Percentiles rank a stretch among this genome's conserved stretches.
Conservation (phyloP, 2,113 vertebrate species). For the Malaclemys terrapin region DNA sequence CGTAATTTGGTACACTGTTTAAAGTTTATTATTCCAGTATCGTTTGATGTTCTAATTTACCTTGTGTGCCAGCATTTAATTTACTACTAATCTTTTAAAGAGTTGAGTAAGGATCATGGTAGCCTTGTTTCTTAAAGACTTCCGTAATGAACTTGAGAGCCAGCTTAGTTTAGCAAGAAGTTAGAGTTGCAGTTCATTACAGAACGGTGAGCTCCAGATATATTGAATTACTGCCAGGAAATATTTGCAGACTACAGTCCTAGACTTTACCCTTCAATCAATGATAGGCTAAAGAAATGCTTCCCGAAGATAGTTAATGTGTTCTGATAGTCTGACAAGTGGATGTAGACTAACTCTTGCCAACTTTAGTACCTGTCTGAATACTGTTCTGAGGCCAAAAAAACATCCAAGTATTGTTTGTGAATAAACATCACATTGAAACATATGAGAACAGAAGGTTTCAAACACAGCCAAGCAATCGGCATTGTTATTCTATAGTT, state of each 20-base stretch:
- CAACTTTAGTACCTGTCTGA: slow-evolving; percentile 60
- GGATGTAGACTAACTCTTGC: slow-evolving; percentile 52
- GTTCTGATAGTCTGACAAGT: slow-evolving; percentile 64
- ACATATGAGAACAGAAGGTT: slow-evolving; percentile 79
- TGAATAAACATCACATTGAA: slow-evolving; percentile 78
- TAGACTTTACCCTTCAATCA: slow-evolving; percentile 74
- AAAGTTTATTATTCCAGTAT: slow-evolving; percentile 73
- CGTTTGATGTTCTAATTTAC: slow-evolving; percentile 75
- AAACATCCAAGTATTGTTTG: slow-evolving; percentile 65
- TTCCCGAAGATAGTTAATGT: slow-evolving; percentile 54
- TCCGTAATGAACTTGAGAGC: slow-evolving; percentile 23
- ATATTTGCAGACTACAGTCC: slow-evolving; percentile 72
- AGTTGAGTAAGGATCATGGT: slow-evolving; percentile 55
- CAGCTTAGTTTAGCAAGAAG: slow-evolving; percentile 43
- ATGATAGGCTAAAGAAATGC: slow-evolving; percentile 53
- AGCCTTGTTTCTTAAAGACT: slow-evolving; percentile 52
- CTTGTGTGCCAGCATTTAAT: slow-evolving; percentile 59
- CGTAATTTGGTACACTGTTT: slow-evolving; percentile 72
- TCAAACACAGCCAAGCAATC: slow-evolving; percentile 69
- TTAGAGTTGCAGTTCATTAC: slow-evolving; percentile 70
- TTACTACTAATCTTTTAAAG: slow-evolving; percentile 69
- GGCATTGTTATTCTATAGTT: slow-evolving; percentile 69
- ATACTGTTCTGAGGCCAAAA: slow-evolving; percentile 53
- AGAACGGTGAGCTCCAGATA: slow-evolving; percentile 40
- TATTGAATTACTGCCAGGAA: slow-evolving; percentile 78